Evolutionary conservation across 2,888 invertebrate genomes (phyloP).

Genomic region (Andrena chrysosceles): DNA sequence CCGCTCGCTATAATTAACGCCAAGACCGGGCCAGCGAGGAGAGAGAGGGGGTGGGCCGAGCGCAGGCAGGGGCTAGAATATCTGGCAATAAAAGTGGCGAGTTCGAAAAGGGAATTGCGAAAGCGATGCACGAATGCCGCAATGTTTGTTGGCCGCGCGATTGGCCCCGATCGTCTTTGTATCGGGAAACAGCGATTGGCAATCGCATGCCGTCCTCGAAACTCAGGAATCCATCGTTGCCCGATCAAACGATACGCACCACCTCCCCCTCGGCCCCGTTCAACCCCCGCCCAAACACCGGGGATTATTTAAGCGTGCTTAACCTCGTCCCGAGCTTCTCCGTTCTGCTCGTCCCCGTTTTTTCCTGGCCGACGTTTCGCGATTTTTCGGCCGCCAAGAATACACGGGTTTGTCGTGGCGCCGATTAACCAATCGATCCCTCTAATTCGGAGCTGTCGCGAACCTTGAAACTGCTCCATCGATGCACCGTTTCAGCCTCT

Average conservation of each 20-base stretch:
- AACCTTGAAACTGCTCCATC: slow-evolving; percentile 47
- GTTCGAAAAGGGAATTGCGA: slow-evolving; percentile 74
- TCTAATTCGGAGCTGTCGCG: slow-evolving; percentile 51
- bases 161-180: slow-evolving; percentile 79
- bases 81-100: slow-evolving; percentile 72
- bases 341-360: slow-evolving; percentile 67
- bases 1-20: slow-evolving; percentile 61
- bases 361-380: slow-evolving; percentile 75
- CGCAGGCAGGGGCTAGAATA: slow-evolving; percentile 51
- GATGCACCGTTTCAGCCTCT: not conserved
- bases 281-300: slow-evolving; percentile 34
- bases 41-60: not conserved
- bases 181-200: slow-evolving; percentile 82
- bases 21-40: slow-evolving; percentile 30
- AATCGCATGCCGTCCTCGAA: slow-evolving; percentile 83
- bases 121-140: slow-evolving; percentile 64
- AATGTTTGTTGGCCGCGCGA: slow-evolving; percentile 72
- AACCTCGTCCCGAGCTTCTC: slow-evolving; percentile 32
- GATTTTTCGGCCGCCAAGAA: slow-evolving; percentile 74
- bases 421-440: slow-evolving; percentile 63
- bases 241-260: slow-evolving; percentile 56
- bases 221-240: slow-evolving; percentile 79
- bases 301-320: slow-evolving; percentile 30
- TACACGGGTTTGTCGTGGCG: slow-evolving; percentile 61
- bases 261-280: slow-evolving; percentile 5